Base-by-base conservation (phyloP, 2,888 invertebrate genomes). In the Sepioteuthis lessoniana region DNA sequence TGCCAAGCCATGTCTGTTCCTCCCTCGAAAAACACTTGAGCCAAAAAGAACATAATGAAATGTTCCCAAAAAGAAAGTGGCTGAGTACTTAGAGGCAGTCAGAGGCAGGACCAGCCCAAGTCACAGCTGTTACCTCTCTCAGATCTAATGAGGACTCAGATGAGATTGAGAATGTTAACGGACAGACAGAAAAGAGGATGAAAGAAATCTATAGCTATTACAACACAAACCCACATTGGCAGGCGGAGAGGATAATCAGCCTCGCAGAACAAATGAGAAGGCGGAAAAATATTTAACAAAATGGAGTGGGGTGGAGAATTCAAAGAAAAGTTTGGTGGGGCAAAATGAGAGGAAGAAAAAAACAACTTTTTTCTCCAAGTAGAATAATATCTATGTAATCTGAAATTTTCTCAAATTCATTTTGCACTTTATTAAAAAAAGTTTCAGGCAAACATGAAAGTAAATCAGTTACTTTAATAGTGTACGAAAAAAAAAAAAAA, bases 111-210 rank as follows among this genome's bases (percentile, higher is more conserved):
- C 76, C n/a, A 76, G 76, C 76, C 76, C 76, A 35, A 76, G 76
- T 76, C 76, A 76, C 76, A 76, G 76, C 76, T 76, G 76, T 76
- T 76, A 76, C n/a, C 76, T 76, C 76, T 76, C 76, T 76, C 76
- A 76, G 76, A 76, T 76, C 76, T 76, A 76, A 76, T 76, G 76
- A 76, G 76, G 76, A 76, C n/a, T 76, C 76, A 76, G 76, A 76
- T 76, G 76, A 76, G 76, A 76, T 76, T 76, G 76, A 76, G 76
- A 76, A 76, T 76, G 76, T 76, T 76, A 76, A 76, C 76, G n/a
- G 76, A 55, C 25, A 60, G 60, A 60, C 60, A 76, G 76, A 76
- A 76, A n/a, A 76, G 76, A 76, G 76, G 76, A 76, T 76, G 76
- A 76, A 76, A 76, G 76, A 76, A 76, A 76, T 76, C 76, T 76